phyloP scores from a whole-genome alignment of 2,888 invertebrate genomes.

The Neoscelio sp. region DNA sequence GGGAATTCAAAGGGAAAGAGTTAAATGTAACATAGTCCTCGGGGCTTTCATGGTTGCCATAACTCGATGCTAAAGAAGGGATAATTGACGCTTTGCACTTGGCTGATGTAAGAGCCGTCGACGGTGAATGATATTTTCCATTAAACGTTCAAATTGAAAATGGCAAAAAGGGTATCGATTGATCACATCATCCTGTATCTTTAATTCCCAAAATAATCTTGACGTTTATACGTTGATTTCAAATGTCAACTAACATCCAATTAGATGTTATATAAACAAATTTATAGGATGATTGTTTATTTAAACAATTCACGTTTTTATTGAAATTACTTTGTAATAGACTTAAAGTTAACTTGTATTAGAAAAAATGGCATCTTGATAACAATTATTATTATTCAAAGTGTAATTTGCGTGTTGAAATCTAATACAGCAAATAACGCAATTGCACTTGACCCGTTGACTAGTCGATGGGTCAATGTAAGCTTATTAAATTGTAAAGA shows the following conservation, averaged over 20 bases:
- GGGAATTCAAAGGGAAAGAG: slow-evolving; percentile 58
- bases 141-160: slow-evolving; percentile 20
- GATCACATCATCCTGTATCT: neutral
- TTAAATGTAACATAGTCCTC: slow-evolving; percentile 37
- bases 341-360: too few species aligned
- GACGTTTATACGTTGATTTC: too few species aligned
- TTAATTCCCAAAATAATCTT: too few species aligned
- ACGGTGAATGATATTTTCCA: slow-evolving; percentile 23
- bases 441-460: slow-evolving; percentile 52
- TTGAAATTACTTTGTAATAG: too few species aligned
- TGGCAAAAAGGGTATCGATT: neutral
- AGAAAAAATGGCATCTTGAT: neutral
- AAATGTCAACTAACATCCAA: too few species aligned
- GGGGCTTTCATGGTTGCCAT: slow-evolving; percentile 55
- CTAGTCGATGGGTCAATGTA: slow-evolving; percentile 51
- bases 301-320: too few species aligned
- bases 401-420: slow-evolving; percentile 19
- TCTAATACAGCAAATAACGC: slow-evolving; percentile 47
- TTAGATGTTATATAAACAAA: too few species aligned
- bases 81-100: slow-evolving; percentile 50
- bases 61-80: slow-evolving; percentile 30
- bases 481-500: slow-evolving; percentile 41
- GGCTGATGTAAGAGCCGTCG: slow-evolving; percentile 49
- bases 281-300: too few species aligned
- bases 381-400: too few species aligned